Evolutionary conservation across 2,113 vertebrate species (phyloP), one percentile per base, ranked within the genome.

Genomic region (Brachirus orientalis): DNA sequence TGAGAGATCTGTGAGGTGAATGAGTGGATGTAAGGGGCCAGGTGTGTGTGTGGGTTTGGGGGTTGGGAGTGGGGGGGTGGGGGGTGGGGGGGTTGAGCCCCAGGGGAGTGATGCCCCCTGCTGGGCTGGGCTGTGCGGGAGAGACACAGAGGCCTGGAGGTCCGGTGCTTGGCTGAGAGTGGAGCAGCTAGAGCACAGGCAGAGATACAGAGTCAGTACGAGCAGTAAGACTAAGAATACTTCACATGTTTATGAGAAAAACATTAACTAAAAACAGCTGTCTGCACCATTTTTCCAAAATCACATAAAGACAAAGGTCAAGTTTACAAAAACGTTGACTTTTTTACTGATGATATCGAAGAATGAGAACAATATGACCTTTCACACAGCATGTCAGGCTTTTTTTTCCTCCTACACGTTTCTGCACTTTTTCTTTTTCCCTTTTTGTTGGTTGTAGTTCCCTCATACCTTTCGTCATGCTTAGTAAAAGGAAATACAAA

Each of bases 231-330:
- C 63, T 69, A 66, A 70, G 40, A 82, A 75, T 56, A 75, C 14
- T 57, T 65, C 12, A 80, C 63, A 70, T 73, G 33, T 36, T 40
- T 40, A 16, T 5, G 5, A 19, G n/a, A 36, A 11, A 22, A 5
- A 16, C 45, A 43, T 57, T 53, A 57, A 55, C 43, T 36, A 53
- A 22, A 59, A 28, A 67, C 10, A 66, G 53, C 65, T 63, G 69
- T 92, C 92, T 91, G 82, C 90, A 88, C 84, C 47, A 64, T 92
- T 93, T 93, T 84, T 75, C 58, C 75, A 91, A 94, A 94, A 93
- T 93, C 89, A 92, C 91, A 92, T 91, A 90, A 93, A 92, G 92
- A 91, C 90, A 61, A 71, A 63, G 67, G 77, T 73, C n/a, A 28
- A 7, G 33, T 53, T 65, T 38, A 40, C 45, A 35, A 59, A 40